Conservation (phyloP, 2,113 vertebrate genomes). For the Tetraodon nigroviridis region DNA sequence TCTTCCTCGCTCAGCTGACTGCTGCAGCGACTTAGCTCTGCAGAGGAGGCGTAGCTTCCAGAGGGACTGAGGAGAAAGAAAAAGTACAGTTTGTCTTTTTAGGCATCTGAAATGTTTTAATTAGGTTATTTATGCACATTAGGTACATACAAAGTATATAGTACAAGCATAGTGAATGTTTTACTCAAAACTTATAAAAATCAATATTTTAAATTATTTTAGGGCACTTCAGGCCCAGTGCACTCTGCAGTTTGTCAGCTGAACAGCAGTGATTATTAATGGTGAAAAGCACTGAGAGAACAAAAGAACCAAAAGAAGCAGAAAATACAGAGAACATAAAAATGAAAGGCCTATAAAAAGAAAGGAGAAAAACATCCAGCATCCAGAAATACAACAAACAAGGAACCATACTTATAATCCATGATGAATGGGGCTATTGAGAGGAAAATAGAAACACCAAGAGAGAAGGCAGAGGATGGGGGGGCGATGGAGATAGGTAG, state of each 20-base stretch:
- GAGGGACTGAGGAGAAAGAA: slow-evolving; percentile 78
- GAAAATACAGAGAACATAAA: slow-evolving; percentile 46
- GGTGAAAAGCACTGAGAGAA: slow-evolving; percentile 40
- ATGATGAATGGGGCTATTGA: slow-evolving; percentile 59
- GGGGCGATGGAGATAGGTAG: slow-evolving; percentile 14
- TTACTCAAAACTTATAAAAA: background rate
- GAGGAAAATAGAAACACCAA: slow-evolving; percentile 29
- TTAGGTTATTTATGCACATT: slow-evolving; percentile 9
- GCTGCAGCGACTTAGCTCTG: slow-evolving; percentile 91
- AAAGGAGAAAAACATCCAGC: slow-evolving; percentile 39
- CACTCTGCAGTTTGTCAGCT: slow-evolving; percentile 10
- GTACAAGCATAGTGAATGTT: background rate
- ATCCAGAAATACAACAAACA: slow-evolving; percentile 38
- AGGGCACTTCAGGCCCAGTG: slow-evolving; percentile 8
- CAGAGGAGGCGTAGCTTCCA: slow-evolving; percentile 90
- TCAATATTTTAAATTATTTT: slow-evolving; percentile 20
- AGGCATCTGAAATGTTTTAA: too few relatives aligned
- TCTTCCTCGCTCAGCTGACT: slow-evolving; percentile 92
- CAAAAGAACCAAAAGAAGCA: slow-evolving; percentile 22
- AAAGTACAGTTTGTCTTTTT: background rate
- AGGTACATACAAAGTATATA: background rate
- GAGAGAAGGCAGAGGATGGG: slow-evolving; percentile 10
- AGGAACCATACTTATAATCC: slow-evolving; percentile 44
- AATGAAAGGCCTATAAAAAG: slow-evolving; percentile 36
- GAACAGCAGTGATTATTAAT: slow-evolving; percentile 46